Base-by-base conservation (phyloP, 2,888 invertebrate species). In the Bembecia ichneumoniformis region DNA sequence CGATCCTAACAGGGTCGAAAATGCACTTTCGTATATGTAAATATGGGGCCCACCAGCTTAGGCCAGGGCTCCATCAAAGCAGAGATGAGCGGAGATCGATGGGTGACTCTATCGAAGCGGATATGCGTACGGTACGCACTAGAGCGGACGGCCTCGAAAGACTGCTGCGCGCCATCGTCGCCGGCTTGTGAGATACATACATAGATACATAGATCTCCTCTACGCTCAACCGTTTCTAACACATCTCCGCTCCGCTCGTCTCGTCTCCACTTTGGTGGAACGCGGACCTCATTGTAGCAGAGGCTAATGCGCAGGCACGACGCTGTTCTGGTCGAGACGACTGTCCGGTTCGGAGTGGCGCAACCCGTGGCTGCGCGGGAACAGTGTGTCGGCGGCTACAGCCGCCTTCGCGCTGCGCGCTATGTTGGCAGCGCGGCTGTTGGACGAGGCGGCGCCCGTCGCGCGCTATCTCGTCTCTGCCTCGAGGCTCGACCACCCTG, bases 341-440 rank as follows among this genome's bases (percentile, higher is more conserved):
- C 55, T 82, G 1, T 57, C 68, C 0, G 77, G 74, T 3, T 61
- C 68, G 0, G 86, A 86, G 58, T 79, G 78, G 77, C 75, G 78
- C 44, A 88, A 84, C 62, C 87, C 87, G 0, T 86, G 87, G 82
- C 63, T 78, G 55, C 67, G 60, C 34, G 74, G 70, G 49, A 84
- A 82, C 65, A 82, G 74, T 49, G 53, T 82, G 35, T 82, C 79
- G 59, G 84, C 98, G 3, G 95, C 96, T 74, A 94, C 96, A 60
- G 97, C 98, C 0, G 92, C 97, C 0, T 98, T 98, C 76, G 94
- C 93, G 0, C 81, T 98, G 50, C 84, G 96, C 50, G 91, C 95
- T 0, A 91, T 91, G 68, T 65, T 91, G 11, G 87, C 70, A 1
- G 68, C 74, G 17, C 67, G 76, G 15, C 68, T 77, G 13, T 47